Conservation (phyloP, 2,797 vertebrate genomes). For the Lacerta agilis region DNA sequence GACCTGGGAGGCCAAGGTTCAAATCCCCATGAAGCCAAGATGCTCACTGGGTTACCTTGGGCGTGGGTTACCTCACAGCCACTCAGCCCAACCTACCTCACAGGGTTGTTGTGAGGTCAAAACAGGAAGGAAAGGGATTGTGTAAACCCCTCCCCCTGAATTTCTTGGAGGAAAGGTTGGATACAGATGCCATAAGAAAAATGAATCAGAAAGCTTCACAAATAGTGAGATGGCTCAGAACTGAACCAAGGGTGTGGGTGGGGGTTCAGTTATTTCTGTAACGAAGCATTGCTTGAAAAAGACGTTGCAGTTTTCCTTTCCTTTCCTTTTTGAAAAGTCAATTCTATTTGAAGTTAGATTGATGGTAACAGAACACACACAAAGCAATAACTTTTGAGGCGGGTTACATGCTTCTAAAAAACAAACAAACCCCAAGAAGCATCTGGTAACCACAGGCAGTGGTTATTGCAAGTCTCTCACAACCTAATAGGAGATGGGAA, state of each 20-base stretch:
- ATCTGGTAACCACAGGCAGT: conserved; percentile 15
- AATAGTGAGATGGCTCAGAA: background rate
- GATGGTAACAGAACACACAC: background rate
- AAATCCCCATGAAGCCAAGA: too few species aligned
- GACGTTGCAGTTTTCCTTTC: background rate
- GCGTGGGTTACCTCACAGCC: too few species aligned
- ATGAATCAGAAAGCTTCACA: background rate
- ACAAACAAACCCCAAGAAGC: background rate
- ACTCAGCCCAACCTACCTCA: too few species aligned
- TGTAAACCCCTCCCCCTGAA: too few species aligned
- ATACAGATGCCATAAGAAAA: too few species aligned
- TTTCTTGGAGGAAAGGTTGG: too few species aligned
- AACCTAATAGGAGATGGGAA: background rate
- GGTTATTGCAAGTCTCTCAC: background rate
- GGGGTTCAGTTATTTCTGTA: background rate
- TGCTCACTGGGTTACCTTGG: too few species aligned
- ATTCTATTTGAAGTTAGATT: conserved; percentile 20
- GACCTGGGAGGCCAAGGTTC: too few species aligned
- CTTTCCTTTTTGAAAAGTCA: background rate
- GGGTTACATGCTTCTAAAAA: background rate
- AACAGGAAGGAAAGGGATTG: too few species aligned
- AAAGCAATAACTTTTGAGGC: conserved; percentile 14
- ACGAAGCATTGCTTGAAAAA: background rate
- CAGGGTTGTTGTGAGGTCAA: too few species aligned
- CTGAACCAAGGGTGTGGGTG: too few species aligned